These are phyloP conservation scores for Drosophila neutralis DNA, from an alignment of 2,888 invertebrate genomes.

Conservation along the genomic window DNA sequence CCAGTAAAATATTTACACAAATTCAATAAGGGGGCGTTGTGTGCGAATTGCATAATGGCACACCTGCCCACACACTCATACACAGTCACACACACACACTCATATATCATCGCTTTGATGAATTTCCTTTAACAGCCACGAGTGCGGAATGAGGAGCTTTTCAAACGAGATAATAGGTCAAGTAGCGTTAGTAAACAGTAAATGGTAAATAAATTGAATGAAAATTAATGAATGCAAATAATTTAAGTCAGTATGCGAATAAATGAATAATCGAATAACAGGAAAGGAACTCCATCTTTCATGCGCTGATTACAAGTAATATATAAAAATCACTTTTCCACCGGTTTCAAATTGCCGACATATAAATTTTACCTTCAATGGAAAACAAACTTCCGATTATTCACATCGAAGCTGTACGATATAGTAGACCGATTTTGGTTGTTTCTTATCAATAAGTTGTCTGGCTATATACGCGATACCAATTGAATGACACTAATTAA, in stretches of 20 bases:
- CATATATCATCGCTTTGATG: conserved; percentile 25
- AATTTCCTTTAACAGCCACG: conserved; percentile 11
- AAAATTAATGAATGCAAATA: not conserved
- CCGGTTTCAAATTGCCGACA: not conserved
- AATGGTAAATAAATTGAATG: not conserved
- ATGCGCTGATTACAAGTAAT: not conserved
- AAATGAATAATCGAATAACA: not conserved
- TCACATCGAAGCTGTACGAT: not conserved
- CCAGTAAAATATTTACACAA: conserved; percentile 50
- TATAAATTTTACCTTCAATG: not conserved
- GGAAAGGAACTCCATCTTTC: not conserved
- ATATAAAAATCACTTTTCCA: not conserved
- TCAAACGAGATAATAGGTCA: not conserved
- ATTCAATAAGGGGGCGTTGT: conserved; percentile 40
- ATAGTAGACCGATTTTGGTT: not conserved
- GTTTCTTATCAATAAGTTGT: not conserved
- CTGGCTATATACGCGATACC: not conserved
- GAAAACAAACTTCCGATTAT: not conserved
- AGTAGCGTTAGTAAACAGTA: not conserved
- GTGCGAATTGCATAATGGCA: conserved; percentile 46
- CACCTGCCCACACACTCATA: conserved; percentile 3
- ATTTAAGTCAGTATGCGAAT: not conserved
- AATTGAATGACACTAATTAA: no score
- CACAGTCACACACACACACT: not conserved
- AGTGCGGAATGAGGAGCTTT: not conserved